Evolutionary conservation across 2,797 vertebrate species (phyloP).

Genomic region (Agapornis canus): DNA sequence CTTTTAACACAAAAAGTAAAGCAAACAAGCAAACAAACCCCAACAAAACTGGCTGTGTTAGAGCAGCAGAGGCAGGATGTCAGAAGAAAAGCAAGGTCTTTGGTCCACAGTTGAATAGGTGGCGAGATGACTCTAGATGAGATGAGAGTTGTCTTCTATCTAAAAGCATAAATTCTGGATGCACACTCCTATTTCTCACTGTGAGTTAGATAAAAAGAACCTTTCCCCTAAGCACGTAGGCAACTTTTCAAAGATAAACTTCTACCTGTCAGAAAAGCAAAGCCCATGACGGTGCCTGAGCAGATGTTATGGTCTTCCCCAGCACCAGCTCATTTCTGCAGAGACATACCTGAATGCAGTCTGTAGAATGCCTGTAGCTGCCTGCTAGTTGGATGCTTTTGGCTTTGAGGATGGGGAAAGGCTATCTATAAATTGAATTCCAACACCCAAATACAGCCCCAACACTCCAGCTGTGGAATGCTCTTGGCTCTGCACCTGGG

Average conservation of each 20-base stretch:
- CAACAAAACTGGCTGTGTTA: accelerated
- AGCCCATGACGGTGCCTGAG: neutral
- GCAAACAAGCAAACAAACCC: neutral
- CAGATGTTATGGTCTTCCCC: neutral
- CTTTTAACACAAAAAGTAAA: neutral
- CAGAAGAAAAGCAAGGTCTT: neutral
- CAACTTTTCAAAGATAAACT: neutral
- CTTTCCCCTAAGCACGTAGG: neutral
- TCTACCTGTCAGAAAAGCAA: neutral
- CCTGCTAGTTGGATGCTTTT: neutral
- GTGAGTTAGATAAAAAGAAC: neutral
- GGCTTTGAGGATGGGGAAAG: neutral
- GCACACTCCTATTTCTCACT: neutral
- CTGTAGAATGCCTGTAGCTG: neutral
- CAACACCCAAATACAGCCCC: accelerated
- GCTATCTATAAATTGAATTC: neutral
- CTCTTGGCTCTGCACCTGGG: neutral
- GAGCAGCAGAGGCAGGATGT: neutral
- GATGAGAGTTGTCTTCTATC: neutral
- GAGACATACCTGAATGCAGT: neutral
- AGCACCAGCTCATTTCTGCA: neutral
- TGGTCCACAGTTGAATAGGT: neutral
- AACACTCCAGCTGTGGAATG: neutral
- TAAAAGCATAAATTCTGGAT: neutral
- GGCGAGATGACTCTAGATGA: neutral